Percentiles rank a stretch among this genome's conserved stretches.
These are phyloP conservation scores for Pomatorhinus ruficollis DNA, from an alignment of 2,113 vertebrate species.

Conservation along the genomic window DNA sequence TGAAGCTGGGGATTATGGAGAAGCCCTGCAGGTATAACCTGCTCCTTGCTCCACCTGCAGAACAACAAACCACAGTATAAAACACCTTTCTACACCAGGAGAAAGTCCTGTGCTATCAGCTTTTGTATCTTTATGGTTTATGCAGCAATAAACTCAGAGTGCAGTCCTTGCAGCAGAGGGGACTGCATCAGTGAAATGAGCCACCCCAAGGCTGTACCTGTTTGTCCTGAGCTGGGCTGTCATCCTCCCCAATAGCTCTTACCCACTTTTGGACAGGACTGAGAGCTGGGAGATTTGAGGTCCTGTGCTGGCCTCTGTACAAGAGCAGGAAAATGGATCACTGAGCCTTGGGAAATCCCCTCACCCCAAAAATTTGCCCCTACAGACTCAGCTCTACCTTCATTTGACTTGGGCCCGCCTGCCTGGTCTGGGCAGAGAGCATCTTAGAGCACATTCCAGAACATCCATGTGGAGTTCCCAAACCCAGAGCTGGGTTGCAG, in stretches of 20 bases:
- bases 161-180: not conserved
- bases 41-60: not conserved
- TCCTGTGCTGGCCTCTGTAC: not conserved
- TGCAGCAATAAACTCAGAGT: not conserved
- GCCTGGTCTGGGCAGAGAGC: rapidly evolving
- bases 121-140: not conserved
- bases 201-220: not conserved
- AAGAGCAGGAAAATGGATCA: not conserved
- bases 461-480: not conserved
- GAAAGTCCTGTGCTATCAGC: not conserved
- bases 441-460: not conserved
- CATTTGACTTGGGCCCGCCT: not conserved
- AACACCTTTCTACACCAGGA: not conserved
- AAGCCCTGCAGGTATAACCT: not conserved
- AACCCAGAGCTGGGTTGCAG: not conserved
- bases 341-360: not conserved
- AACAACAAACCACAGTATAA: not conserved
- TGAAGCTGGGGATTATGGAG: not conserved
- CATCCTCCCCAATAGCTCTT: not conserved
- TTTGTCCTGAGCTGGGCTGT: not conserved
- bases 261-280: not conserved
- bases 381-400: not conserved
- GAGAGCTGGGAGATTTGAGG: not conserved
- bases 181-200: rapidly evolving
- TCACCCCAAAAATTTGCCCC: not conserved